Evolutionary conservation across 2,797 vertebrate genomes (phyloP), one percentile per base, ranked within the genome.

Genomic region (Arrhamphus sclerolepis): DNA sequence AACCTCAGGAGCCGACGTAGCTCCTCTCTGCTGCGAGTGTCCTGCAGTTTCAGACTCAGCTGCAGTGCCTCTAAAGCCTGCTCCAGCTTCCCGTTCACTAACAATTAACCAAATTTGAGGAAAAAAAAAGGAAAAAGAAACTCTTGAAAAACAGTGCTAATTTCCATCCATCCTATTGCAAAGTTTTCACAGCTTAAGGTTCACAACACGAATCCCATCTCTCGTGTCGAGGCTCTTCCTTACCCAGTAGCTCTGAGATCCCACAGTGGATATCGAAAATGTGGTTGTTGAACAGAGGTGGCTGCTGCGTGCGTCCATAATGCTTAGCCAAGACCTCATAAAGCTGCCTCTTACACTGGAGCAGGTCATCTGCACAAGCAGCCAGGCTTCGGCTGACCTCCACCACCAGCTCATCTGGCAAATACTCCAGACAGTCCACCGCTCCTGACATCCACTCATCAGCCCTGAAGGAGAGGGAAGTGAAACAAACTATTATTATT

Each of bases 361-460:
- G 81, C 60, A 89, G 89, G 75, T 95, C 92, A 1, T 94, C 90
- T 0, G 92, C 83, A 21, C 93, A 91, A 34, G 88, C 87, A 6
- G 95, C 94, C 83, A 99, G 81, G 60, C 92, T 95, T 73, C 95
- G 92, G 75, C 97, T 98, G 42, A 98, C 91, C 67, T 97, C 95
- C 72, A 98, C 96, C 78, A 99, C 97, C 75, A 92, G 85, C 0
- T 93, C 89, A 83, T 98, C 97, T 0, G 97, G 96, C 57, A 99
- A 92, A 70, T 95, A 97, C 51, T 99, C 98, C 47, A 99, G 85
- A 78, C 97, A 98, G 88, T 98, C 96, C 51, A 96, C 91, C 0
- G 96, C 96, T 29, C 94, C 93, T 0, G 94, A 96, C 68, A 98
- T 90, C 98, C 97, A 99, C 78, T 96, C 94, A 6, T 98, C 97